Base-by-base conservation (phyloP, 2,888 invertebrate species). In the Lysandra bellargus region DNA sequence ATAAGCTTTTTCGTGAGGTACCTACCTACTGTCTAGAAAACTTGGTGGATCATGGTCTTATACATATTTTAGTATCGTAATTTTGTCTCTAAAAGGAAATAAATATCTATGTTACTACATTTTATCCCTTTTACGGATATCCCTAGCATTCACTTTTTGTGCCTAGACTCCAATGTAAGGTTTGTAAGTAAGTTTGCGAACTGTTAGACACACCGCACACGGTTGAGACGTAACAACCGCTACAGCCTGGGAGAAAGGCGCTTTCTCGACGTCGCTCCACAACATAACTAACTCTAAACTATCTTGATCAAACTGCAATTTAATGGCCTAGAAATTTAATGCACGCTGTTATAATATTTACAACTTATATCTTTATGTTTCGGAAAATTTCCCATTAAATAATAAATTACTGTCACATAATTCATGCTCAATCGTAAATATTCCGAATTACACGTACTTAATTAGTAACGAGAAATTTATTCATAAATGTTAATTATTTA, bases 221-320 rank as follows among this genome's bases (percentile, higher is more conserved):
- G 87, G 85, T 86, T 88, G 85, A 87, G 86, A 84, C 84, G 83
- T 83, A 84, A 83, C 85, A 82, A 85, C 84, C 84, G 83, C 86
- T 83, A 83, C 85, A 83, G 80, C 83, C 81, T 84, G 85, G 92
- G 93, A 93, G 94, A 94, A 94, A 94, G 94, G 93, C 93, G 88
- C 93, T 94, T 94, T 94, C 93, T 89, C 91, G 87, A 86, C 89
- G 88, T 87, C 89, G 84, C 87, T 83, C 81, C 81, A 82, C 79
- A 74, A 61, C 74, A 60, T 61, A 79, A 72, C 74, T 79, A 60
- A 61, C 60, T 79, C 30, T 74, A 37, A 73, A 76, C 53, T 33
- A 57, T 76, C 76, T 76, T 57, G 76, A 53, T 57, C 30, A 76
- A 76, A 53, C 30, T 76, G 53, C 76, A 30, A 57, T 76, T 76